phyloP scores from a whole-genome alignment of 2,888 invertebrate genomes.

The Branchipolynoe longqiensis region DNA sequence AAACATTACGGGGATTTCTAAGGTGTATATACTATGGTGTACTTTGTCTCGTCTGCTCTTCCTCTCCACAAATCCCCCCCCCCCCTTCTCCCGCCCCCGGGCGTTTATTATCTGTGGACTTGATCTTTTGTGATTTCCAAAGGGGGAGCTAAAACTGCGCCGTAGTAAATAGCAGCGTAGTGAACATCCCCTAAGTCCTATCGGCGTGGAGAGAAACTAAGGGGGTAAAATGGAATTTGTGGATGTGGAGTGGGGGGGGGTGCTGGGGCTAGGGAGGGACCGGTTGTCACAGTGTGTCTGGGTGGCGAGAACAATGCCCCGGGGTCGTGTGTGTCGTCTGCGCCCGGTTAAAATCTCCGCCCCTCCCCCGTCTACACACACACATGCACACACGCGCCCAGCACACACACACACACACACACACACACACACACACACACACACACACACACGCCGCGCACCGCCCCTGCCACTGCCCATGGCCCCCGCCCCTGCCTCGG shows the following conservation, averaged over 20 bases:
- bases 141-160: constrained; percentile 1
- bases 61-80: neutral
- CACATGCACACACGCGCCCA: too few species aligned
- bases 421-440: too few species aligned
- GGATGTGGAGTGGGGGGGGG: neutral
- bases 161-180: neutral
- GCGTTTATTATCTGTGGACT: constrained; percentile 3
- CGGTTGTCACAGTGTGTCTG: neutral
- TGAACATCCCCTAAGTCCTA: neutral
- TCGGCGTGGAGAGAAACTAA: too few species aligned
- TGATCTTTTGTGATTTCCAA: constrained; percentile 20
- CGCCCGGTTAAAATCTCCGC: too few species aligned
- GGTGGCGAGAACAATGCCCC: neutral
- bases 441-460: neutral
- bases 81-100: neutral
- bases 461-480: neutral
- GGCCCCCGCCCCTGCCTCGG: neutral
- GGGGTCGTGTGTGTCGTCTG: neutral
- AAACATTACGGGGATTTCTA: too few species aligned
- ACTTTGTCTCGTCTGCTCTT: neutral
- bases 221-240: neutral
- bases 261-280: neutral
- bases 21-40: constrained; percentile 4
- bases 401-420: too few species aligned
- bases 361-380: neutral